Percentiles rank a stretch among this genome's conserved stretches.
Conservation (phyloP, 1,140 invertebrate species). For the Micrasema minimum region DNA sequence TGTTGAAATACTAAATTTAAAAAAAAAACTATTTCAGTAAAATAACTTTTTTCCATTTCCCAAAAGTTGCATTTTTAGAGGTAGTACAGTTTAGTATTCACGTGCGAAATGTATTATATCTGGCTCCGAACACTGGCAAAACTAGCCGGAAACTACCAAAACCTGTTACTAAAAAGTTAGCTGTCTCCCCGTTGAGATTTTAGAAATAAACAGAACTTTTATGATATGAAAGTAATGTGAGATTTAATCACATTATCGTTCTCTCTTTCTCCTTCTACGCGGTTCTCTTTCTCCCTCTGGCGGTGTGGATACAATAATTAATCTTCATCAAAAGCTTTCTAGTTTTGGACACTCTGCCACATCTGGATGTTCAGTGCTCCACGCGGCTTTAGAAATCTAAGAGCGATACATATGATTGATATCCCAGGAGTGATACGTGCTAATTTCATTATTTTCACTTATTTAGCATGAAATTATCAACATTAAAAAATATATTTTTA, state of each 20-base stretch:
- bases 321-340: constrained; percentile 33
- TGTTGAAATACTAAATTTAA: too few relatives aligned
- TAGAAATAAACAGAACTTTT: constrained; percentile 35
- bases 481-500: background rate
- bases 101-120: too few relatives aligned
- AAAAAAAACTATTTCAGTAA: too few relatives aligned
- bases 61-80: too few relatives aligned
- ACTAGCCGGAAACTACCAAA: constrained; percentile 24
- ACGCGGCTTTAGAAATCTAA: constrained; percentile 1
- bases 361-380: constrained; percentile 1
- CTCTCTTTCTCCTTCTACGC: too few relatives aligned
- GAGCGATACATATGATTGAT: background rate
- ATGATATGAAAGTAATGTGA: constrained; percentile 21
- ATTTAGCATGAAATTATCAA: background rate
- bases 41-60: too few relatives aligned
- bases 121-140: constrained; percentile 25
- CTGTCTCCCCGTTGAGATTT: constrained; percentile 14
- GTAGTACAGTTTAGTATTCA: too few relatives aligned
- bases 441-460: background rate
- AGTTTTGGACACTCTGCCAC: background rate
- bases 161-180: constrained; percentile 6
- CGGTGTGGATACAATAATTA: constrained; percentile 19
- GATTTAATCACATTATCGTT: constrained; percentile 40
- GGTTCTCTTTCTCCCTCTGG: too few relatives aligned
- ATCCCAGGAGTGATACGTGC: background rate